Evolutionary conservation across 2,888 invertebrate species (phyloP).

Genomic region (Ophraella communa): DNA sequence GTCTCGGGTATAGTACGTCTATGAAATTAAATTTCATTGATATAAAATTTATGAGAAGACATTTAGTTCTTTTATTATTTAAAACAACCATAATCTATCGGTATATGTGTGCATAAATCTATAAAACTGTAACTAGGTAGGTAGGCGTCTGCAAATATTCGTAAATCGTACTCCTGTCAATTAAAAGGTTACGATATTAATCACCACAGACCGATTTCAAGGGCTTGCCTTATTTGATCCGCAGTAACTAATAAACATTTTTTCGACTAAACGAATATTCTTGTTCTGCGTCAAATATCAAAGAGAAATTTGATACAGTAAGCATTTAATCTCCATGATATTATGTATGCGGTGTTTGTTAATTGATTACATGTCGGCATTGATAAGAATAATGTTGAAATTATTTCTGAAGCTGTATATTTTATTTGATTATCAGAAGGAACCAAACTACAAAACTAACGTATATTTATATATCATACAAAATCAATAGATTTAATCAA

Average conservation of each 20-base stretch:
- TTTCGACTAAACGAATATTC: not conserved
- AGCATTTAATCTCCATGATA: not conserved
- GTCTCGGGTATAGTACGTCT: not conserved
- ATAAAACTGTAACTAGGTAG: not conserved
- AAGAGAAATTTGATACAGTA: not conserved
- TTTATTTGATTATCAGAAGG: no score
- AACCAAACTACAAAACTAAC: no score
- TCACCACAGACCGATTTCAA: not conserved
- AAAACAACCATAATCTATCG: not conserved
- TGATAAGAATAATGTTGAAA: no score
- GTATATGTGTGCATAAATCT: not conserved
- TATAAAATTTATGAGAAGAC: no score
- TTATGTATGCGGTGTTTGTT: no score
- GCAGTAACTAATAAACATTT: not conserved
- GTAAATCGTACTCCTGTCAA: not conserved
- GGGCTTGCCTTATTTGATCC: not conserved
- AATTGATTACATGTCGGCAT: no score
- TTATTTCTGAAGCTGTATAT: no score
- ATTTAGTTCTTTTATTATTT: not conserved
- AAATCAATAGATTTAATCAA: no score
- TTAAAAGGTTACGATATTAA: not conserved
- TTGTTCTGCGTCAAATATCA: not conserved
- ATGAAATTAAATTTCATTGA: no score
- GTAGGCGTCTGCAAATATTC: not conserved
- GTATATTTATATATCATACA: no score